Base-by-base conservation (phyloP, 2,113 vertebrate species). In the Myrmecobius fasciatus region DNA sequence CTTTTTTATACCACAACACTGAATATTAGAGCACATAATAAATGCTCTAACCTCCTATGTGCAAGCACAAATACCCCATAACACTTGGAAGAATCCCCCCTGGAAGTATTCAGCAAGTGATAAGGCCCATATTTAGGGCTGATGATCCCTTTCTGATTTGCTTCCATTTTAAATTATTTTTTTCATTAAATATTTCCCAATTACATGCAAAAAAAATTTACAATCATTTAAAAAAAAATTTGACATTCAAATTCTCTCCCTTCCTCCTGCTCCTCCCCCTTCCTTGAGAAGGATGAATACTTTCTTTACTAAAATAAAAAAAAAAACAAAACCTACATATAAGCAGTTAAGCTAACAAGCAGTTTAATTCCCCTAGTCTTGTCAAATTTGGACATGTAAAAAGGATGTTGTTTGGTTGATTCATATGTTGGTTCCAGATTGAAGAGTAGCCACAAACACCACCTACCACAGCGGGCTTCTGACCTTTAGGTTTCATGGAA, bases 381-480 rank as follows among this genome's bases (percentile, higher is more conserved):
- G 2, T 24, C 6, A 83, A 83, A 83, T 83, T 24, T 83, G 67
- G 67, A 20, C 7, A 7, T 22, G 67, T 43, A 83, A 43, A 83
- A 22, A 22, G 67, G 17, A 0, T n/a, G 36, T 14, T 83, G 22
- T 43, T 83, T 83, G 1, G 1, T 83, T 83, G 67, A 7, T 83
- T 24, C 20, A 20, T 43, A 43, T 83, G 67, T 43, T 83, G 67
- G 67, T 22, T 24, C 47, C 89, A 48, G 46, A 10, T 49, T 89
- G 0, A 90, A 28, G 47, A 52, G 20, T 28, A 46, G 95, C 9
- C 89, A 43, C 49, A 91, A 83, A 95, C 36, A 92, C 91, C 95
- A 98, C 97, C 10, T 90, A 96, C 98, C 97, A 47, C 20, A 0
- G 26, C 96, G 97, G 98, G 96, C 92, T 1, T 92, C 24, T 91